A percentile compares a stretch with the other conserved stretches of the same genome.
phyloP scores from a whole-genome alignment of 2,888 invertebrate genomes.

The Anthophora plumipes region DNA sequence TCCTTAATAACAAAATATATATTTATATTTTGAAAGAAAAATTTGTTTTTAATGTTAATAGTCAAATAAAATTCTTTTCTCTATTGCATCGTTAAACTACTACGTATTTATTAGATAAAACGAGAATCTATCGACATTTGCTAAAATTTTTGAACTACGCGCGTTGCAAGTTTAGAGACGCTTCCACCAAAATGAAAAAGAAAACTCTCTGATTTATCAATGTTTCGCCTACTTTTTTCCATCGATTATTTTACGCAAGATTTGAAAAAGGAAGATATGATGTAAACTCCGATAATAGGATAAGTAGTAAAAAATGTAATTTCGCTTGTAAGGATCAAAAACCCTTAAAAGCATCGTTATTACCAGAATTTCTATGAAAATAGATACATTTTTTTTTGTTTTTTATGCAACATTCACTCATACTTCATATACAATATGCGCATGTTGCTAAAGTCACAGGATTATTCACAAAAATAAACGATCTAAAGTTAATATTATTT shows the following conservation, averaged over 20 bases:
- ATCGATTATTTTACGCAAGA: constrained; percentile 3
- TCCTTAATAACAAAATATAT: constrained; percentile 25
- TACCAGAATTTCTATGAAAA: constrained; percentile 61
- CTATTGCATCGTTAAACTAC: not conserved
- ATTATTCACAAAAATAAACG: constrained; percentile 42
- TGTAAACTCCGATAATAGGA: constrained; percentile 33
- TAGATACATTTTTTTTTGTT: constrained; percentile 59
- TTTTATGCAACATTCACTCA: constrained; percentile 45
- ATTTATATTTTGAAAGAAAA: constrained; percentile 40
- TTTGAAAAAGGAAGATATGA: constrained; percentile 41
- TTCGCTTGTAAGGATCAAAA: constrained; percentile 28
- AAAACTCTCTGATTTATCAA: constrained; percentile 16
- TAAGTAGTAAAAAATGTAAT: constrained; percentile 49
- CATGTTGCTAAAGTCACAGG: constrained; percentile 25
- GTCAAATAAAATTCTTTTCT: constrained; percentile 6
- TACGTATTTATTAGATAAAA: not conserved
- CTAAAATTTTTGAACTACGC: not conserved
- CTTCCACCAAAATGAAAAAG: constrained; percentile 13
- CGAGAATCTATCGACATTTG: not conserved
- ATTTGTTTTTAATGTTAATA: constrained; percentile 5
- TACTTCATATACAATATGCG: constrained; percentile 33
- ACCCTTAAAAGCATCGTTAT: constrained; percentile 40
- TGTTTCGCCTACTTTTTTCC: constrained; percentile 9
- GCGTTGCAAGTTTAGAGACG: constrained; percentile 4
- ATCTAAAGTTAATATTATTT: constrained; percentile 30